Evolutionary conservation across 2,797 vertebrate genomes (phyloP).

Genomic region (Gallinago nigripennis): DNA sequence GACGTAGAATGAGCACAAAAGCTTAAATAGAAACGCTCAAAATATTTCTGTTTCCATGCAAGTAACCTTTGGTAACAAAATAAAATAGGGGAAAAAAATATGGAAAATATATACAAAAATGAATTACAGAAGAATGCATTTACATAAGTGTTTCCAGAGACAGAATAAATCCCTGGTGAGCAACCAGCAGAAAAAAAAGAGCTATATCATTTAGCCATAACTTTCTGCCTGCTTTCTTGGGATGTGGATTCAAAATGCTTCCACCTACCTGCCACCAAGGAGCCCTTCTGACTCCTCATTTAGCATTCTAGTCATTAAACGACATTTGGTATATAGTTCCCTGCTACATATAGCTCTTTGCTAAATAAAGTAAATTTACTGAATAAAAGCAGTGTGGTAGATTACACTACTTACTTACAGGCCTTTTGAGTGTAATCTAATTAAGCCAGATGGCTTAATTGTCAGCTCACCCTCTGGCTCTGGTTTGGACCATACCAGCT

Average conservation of each 20-base stretch:
- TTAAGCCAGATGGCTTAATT: not conserved
- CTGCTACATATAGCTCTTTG: not conserved
- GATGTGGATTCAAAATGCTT: not conserved
- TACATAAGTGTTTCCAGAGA: not conserved
- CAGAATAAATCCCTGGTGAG: not conserved
- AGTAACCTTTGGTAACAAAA: conserved; percentile 48
- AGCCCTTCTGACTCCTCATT: not conserved
- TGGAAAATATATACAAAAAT: conserved; percentile 29
- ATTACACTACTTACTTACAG: too few species aligned
- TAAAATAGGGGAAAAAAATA: conserved; percentile 28
- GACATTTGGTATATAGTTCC: not conserved
- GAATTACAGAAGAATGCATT: conserved; percentile 15
- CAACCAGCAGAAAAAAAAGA: not conserved
- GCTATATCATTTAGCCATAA: not conserved
- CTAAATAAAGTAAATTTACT: not conserved
- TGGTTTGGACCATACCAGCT: not conserved
- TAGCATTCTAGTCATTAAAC: not conserved
- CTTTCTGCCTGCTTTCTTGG: not conserved
- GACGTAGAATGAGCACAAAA: not conserved
- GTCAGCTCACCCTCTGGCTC: not conserved
- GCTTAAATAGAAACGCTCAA: conserved; percentile 35
- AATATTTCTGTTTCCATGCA: conserved; percentile 57
- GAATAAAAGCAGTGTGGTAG: not conserved
- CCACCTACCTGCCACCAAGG: not conserved
- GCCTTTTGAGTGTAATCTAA: not conserved